phyloP scores from a whole-genome alignment of 2,888 invertebrate species.

The Diaphora mendica region DNA sequence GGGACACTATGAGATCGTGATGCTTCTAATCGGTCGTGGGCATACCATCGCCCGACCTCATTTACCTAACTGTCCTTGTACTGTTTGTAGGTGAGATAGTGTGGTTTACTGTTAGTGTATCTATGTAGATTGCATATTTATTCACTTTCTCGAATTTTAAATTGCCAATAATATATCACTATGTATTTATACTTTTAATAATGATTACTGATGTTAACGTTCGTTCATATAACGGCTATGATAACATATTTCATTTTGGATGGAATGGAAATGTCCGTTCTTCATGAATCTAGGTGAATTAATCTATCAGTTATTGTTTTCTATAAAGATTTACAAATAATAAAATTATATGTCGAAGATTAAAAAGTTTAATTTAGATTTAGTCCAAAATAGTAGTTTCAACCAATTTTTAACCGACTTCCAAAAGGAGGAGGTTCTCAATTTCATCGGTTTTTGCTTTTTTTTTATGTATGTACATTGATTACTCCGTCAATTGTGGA shows the following conservation, averaged over 20 bases:
- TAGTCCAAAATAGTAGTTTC: not conserved
- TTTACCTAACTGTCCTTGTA: slow-evolving; percentile 85
- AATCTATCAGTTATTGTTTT: slow-evolving; percentile 16
- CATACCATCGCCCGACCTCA: slow-evolving; percentile 89
- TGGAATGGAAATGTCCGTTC: slow-evolving; percentile 3
- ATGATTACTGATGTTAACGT: slow-evolving; percentile 2
- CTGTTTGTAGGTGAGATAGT: slow-evolving; percentile 73
- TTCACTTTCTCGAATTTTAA: slow-evolving; percentile 1
- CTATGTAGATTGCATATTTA: not conserved
- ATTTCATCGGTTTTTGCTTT: no score
- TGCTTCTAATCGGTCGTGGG: slow-evolving; percentile 88
- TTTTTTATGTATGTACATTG: no score
- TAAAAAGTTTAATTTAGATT: slow-evolving; percentile 16
- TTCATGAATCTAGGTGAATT: slow-evolving; percentile 11
- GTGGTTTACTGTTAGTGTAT: slow-evolving; percentile 5
- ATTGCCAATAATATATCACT: not conserved
- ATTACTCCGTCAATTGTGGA: no score
- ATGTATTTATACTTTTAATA: slow-evolving; percentile 4
- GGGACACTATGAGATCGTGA: slow-evolving; percentile 90
- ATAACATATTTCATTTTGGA: slow-evolving; percentile 12
- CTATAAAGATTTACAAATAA: slow-evolving; percentile 20
- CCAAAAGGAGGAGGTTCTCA: no score
- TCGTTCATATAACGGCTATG: slow-evolving; percentile 7
- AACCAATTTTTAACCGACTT: no score
- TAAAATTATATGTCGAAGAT: slow-evolving; percentile 13